A percentile compares a stretch with the other conserved stretches of the same genome.
Evolutionary conservation across 1,140 invertebrate genomes (phyloP).

Genomic region (Scylla paramamosain): DNA sequence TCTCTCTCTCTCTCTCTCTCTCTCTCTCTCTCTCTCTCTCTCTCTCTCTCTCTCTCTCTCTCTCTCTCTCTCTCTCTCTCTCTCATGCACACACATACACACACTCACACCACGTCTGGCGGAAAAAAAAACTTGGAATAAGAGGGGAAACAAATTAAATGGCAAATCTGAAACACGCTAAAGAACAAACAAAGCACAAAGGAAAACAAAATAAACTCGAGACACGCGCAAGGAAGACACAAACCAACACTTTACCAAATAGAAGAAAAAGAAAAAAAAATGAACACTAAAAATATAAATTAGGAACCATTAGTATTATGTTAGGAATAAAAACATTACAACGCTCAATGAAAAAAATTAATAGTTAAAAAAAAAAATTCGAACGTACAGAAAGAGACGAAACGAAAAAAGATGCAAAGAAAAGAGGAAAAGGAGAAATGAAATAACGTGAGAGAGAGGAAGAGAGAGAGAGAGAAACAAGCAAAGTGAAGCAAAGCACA

Average conservation of each 20-base stretch:
- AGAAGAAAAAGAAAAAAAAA: too few species aligned
- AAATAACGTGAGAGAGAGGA: neutral
- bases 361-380: neutral
- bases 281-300: neutral
- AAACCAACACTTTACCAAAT: too few species aligned
- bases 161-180: too few species aligned
- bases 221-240: too few species aligned
- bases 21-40: neutral
- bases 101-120: too few species aligned
- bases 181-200: too few species aligned
- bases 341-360: too few species aligned
- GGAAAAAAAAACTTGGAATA: neutral
- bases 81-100: neutral
- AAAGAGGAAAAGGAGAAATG: neutral
- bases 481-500: neutral
- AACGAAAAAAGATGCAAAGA: neutral
- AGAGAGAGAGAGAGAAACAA: neutral
- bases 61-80: constrained; percentile 33
- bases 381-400: neutral
- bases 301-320: too few species aligned
- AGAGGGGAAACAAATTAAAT: too few species aligned
- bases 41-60: neutral
- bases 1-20: neutral
- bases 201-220: too few species aligned
- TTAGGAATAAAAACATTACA: too few species aligned